Percentiles rank a stretch among this genome's conserved stretches.
phyloP scores from a whole-genome alignment of 1,140 invertebrate genomes.

The Orchesella cincta region DNA sequence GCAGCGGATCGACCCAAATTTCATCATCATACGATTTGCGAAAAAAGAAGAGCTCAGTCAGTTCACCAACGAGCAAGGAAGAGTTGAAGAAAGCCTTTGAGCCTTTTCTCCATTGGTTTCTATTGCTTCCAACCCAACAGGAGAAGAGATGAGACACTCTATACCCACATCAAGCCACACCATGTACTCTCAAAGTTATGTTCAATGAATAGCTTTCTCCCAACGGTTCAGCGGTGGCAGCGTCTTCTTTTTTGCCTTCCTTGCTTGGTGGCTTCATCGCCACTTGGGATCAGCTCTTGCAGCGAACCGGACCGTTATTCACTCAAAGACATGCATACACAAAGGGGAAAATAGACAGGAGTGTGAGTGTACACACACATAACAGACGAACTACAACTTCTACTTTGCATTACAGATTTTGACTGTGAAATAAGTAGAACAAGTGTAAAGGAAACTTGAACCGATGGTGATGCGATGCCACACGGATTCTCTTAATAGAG shows the following conservation, averaged over 20 bases:
- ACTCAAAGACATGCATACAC: not conserved
- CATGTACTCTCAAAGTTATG: constrained; percentile 5
- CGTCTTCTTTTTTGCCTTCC: not conserved
- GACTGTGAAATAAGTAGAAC: not conserved
- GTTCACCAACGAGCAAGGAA: not conserved
- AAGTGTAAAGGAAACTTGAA: not conserved
- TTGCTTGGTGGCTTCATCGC: not conserved
- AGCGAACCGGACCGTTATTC: not conserved
- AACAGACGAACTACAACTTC: not conserved
- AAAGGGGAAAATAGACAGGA: not conserved
- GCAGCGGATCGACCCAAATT: not conserved
- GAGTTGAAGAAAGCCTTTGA: not conserved
- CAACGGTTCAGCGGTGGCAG: not conserved
- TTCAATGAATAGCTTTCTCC: constrained; percentile 7
- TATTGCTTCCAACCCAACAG: not conserved
- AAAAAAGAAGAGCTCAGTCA: not conserved
- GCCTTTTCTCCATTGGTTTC: not conserved
- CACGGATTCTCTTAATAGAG: not conserved
- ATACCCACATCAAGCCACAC: not conserved
- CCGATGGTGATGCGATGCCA: not conserved
- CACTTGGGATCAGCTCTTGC: not conserved
- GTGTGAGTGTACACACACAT: not conserved
- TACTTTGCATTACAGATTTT: constrained; percentile 10
- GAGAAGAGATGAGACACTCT: not conserved
- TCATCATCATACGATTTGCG: not conserved